These are phyloP conservation scores for Lanius ludovicianus DNA, from an alignment of 2,113 vertebrate species.

Conservation along the genomic window DNA sequence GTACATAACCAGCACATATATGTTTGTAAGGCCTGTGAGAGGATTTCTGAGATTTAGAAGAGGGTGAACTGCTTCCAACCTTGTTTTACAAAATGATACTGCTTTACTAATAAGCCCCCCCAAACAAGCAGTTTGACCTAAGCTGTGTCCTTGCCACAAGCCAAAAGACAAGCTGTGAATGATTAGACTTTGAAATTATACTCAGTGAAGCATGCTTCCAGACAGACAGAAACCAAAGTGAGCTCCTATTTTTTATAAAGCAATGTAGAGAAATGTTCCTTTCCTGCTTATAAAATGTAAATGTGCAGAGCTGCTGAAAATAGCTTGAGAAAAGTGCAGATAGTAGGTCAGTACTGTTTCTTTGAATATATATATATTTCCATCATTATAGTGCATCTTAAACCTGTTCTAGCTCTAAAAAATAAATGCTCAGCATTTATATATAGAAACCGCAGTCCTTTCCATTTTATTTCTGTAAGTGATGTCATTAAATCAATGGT, in stretches of 20 bases:
- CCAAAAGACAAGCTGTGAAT: slow-evolving; percentile 51
- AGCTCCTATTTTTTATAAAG: neutral
- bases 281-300: slow-evolving; percentile 30
- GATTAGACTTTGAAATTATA: slow-evolving; percentile 62
- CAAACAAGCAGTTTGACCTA: slow-evolving; percentile 29
- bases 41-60: neutral
- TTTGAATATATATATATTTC: neutral
- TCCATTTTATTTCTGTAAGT: slow-evolving; percentile 26
- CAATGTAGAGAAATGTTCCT: slow-evolving; percentile 1
- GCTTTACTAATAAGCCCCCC: neutral
- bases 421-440: slow-evolving; percentile 34
- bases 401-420: neutral
- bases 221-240: slow-evolving; percentile 4
- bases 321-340: slow-evolving; percentile 19
- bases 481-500: slow-evolving; percentile 36
- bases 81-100: slow-evolving; percentile 2
- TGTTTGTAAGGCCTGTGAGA: neutral
- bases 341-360: slow-evolving; percentile 22
- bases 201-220: slow-evolving; percentile 44
- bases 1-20: neutral
- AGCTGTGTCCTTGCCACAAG: slow-evolving; percentile 71
- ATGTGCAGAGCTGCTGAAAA: slow-evolving; percentile 15
- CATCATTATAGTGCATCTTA: neutral
- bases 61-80: neutral
- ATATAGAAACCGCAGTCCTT: slow-evolving; percentile 15